phyloP scores from a whole-genome alignment of 2,797 vertebrate genomes.

The Cirrhinus mrigala region DNA sequence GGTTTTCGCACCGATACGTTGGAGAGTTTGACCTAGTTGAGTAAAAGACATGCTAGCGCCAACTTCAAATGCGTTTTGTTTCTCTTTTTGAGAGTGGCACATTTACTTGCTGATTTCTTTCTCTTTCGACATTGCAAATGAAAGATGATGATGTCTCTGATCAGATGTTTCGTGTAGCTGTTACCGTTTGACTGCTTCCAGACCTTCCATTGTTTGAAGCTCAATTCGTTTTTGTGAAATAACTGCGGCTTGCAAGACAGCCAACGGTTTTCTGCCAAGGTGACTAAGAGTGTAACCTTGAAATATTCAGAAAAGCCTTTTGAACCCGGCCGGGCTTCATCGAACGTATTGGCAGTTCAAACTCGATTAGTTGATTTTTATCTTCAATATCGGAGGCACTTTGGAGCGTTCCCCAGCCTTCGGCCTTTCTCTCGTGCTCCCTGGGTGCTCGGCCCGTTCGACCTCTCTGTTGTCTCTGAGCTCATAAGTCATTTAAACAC shows the following conservation, averaged over 20 bases:
- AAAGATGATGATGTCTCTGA: background rate
- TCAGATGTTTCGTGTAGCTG: conserved; percentile 41
- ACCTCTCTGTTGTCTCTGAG: conserved; percentile 65
- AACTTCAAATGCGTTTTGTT: no score
- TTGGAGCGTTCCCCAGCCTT: conserved; percentile 8
- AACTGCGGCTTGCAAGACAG: conserved; percentile 22
- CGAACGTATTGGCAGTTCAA: conserved; percentile 44
- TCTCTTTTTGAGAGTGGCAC: background rate
- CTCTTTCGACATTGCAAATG: background rate
- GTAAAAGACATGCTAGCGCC: background rate
- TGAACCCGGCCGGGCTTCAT: conserved; percentile 36
- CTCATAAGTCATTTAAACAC: conserved; percentile 77
- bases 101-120: conserved; percentile 43
- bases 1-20: background rate
- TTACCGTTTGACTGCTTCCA: conserved; percentile 43
- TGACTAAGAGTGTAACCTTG: conserved; percentile 45
- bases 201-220: conserved; percentile 32
- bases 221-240: conserved; percentile 47
- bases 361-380: conserved; percentile 56
- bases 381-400: conserved; percentile 14
- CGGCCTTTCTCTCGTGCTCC: conserved; percentile 37
- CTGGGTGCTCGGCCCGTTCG: conserved; percentile 60
- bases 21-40: background rate
- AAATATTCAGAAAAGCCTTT: conserved; percentile 49
- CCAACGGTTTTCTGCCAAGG: conserved; percentile 9